Base-by-base conservation (phyloP, 2,797 vertebrate genomes). In the Pipistrellus nathusii region DNA sequence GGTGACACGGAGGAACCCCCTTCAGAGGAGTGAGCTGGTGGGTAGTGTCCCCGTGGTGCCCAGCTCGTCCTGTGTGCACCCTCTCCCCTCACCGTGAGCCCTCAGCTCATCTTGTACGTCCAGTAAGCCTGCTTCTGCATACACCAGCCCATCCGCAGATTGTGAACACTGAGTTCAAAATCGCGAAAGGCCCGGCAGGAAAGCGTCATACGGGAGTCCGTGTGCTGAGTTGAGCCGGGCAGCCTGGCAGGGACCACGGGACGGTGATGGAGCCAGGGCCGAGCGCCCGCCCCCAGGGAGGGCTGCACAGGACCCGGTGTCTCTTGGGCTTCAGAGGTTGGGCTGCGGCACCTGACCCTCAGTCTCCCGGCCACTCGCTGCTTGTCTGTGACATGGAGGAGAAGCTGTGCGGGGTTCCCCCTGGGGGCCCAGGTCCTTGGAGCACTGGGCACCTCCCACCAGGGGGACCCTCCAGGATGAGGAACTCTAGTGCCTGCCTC, bases 401-500 rank as follows among this genome's bases (percentile, higher is more conserved):
- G 23, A 17, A 38, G 11, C 13, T 30, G 69, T 30, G 38, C 4
- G 8, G n/a, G 8, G 8, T 44, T 62, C 25, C 55, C 51, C 20
- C 20, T 2, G 9, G 11, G 11, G 23, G 21, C 20, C 35, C 14
- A 15, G 41, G 3, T 38, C 30, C 59, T 30, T 30, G 25, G 27
- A 2, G 5, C 1, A 1, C 14, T 5, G 5, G 59, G 59, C 4
- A 5, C 4, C 59, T 62, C 59, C 59, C 2, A 1, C 62, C 7
- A n/a, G 14, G 30, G 3, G 30, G 62, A 30, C 14, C 14, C 12
- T 8, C 30, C 30, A n/a, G 46, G 27, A 51, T 7, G 11, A 75
- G n/a, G 10, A 76, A 27, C 2, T n/a, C 1, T 5, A 21, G 2
- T 5, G 20, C 8, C 18, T 80, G 62, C 27, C 30, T 64, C 30